Evolutionary conservation across 1,140 invertebrate genomes (phyloP).

Genomic region (Campoletis sonorensis): DNA sequence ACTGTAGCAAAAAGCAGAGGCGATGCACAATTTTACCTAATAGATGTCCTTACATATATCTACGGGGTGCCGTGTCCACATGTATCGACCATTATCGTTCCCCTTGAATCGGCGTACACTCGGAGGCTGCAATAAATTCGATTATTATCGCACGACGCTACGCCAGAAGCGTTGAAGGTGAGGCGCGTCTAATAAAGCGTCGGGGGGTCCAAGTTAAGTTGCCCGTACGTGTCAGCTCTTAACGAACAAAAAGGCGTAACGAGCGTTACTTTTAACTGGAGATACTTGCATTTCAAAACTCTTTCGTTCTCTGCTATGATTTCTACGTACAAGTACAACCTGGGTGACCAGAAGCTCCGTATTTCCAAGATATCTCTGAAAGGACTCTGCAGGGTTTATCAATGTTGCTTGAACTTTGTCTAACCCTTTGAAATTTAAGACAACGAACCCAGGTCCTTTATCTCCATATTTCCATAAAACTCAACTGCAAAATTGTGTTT

Average conservation of each 20-base stretch:
- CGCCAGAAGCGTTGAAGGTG: conserved; percentile 37
- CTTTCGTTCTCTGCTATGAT: no score
- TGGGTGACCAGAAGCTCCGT: no score
- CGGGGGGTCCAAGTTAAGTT: conserved; percentile 24
- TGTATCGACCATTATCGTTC: conserved; percentile 42
- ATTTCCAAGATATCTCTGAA: no score
- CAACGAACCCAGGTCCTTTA: no score
- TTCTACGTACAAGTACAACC: no score
- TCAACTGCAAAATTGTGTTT: no score
- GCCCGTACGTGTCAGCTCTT: not conserved
- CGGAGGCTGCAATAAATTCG: conserved; percentile 40
- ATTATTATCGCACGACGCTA: conserved; percentile 39
- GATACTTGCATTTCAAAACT: not conserved
- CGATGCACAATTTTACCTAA: not conserved
- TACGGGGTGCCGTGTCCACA: conserved; percentile 17
- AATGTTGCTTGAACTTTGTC: no score
- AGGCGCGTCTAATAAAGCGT: conserved; percentile 39
- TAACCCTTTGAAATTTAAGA: no score
- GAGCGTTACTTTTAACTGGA: not conserved
- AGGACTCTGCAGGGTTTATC: no score
- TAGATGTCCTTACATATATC: not conserved
- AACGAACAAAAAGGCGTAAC: not conserved
- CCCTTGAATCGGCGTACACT: not conserved
- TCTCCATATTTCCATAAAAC: no score
- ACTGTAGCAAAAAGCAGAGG: not conserved